Evolutionary conservation across 2,113 vertebrate genomes (phyloP).

Genomic region (Microtus richardsoni): DNA sequence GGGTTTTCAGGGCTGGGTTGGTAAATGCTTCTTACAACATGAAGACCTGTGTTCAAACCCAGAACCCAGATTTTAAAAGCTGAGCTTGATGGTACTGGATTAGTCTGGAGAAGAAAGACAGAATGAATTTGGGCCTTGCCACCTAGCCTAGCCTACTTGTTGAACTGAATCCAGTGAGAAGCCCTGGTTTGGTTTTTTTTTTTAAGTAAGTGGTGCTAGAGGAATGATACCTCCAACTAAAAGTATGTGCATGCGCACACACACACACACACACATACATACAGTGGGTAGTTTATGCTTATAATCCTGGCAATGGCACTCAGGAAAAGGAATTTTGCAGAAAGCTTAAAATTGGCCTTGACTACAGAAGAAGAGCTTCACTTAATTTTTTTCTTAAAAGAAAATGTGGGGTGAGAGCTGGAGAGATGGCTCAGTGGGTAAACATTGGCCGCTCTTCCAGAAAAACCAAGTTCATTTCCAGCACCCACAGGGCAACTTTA

Average conservation of each 20-base stretch:
- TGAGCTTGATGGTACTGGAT: background rate
- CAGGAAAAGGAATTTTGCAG: background rate
- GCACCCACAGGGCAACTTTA: no score
- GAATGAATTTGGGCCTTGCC: background rate
- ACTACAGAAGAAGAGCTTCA: background rate
- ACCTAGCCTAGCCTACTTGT: background rate
- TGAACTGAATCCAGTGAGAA: background rate
- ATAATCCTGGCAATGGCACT: background rate
- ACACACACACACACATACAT: rapidly evolving
- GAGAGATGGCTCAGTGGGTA: background rate
- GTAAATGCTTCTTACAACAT: background rate
- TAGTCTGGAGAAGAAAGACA: background rate
- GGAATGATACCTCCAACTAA: background rate
- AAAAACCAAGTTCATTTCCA: background rate
- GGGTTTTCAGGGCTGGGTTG: background rate
- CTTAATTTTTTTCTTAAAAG: background rate
- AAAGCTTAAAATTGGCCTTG: background rate
- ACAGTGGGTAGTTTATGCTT: background rate
- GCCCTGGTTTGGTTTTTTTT: no score
- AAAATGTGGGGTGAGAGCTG: background rate
- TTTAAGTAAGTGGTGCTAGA: background rate
- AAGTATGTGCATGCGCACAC: background rate
- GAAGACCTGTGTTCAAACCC: background rate
- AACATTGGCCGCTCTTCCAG: background rate
- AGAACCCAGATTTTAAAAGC: background rate